Conservation (phyloP, 2,888 invertebrate genomes). For the Lasioglossum marginatum region DNA sequence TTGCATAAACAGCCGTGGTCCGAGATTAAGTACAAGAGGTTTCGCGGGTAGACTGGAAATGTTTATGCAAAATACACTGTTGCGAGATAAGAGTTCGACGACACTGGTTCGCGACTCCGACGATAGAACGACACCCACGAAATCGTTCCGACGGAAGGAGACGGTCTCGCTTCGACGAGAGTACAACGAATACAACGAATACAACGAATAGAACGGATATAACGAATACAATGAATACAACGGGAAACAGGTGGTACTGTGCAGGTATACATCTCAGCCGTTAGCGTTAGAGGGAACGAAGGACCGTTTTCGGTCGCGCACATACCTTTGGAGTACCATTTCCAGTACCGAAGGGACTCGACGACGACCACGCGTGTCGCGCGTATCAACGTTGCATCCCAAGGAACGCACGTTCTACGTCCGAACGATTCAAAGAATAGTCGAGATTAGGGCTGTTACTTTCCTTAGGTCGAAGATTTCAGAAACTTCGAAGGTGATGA, state of each 20-base stretch:
- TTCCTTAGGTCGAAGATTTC: too few relatives aligned
- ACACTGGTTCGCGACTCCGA: background rate
- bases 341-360: constrained; percentile 33
- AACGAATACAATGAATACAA: constrained; percentile 12
- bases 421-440: background rate
- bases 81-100: background rate
- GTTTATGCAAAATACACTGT: background rate
- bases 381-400: background rate
- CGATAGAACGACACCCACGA: background rate
- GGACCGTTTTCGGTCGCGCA: constrained; percentile 21
- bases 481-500: too few relatives aligned
- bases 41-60: background rate
- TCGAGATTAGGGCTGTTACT: too few relatives aligned
- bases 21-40: constrained; percentile 1
- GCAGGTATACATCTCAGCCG: constrained; percentile 7
- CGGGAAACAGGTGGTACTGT: constrained; percentile 7
- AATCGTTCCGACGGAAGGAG: background rate
- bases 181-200: background rate
- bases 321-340: constrained; percentile 35
- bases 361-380: background rate
- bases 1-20: background rate
- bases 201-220: background rate
- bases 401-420: background rate
- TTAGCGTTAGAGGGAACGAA: constrained; percentile 24
- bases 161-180: background rate